Evolutionary conservation across 2,113 vertebrate species (phyloP), one percentile per base, ranked within the genome.

Genomic region (Phaethornis superciliosus): DNA sequence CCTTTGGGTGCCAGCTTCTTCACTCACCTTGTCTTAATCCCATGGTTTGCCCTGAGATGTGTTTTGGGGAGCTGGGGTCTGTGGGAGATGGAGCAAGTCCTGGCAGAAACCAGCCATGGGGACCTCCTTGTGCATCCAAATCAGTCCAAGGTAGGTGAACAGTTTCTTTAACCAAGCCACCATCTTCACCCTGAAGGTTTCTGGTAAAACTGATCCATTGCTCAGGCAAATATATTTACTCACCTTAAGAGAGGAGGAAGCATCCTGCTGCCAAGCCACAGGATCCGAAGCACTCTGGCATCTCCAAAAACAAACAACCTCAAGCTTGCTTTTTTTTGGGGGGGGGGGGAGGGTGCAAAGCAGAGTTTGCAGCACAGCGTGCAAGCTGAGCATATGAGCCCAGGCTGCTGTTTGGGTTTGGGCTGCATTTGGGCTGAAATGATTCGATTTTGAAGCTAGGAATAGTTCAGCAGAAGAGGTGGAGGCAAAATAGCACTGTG

Each of bases 241-340:
- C 63, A 64, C 51, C 68, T 70, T 32, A 54, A 20, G 47, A 17
- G 68, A 95, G 2, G n/a, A 95, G 95, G 94, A 97, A 97, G 56
- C 2, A 0, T 89, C 79, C 37, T 77, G 52, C 62, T 96, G 95
- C 93, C 95, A 96, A 93, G 91, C 21, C 64, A 22, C 82, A 83
- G 71, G 60, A 71, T 85, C 79, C 76, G 81, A 70, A 90, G 85
- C 68, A 7, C 76, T 91, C 91, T 90, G 91, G 82, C 93, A 75
- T 88, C 90, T 40, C 72, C 76, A 81, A 93, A 81, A 67, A 60
- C 86, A 95, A 97, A 91, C 68, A 91, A 54, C 65, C 68, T 69
- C 32, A 30, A 44, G 64, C 64, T 85, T 54, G 51, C 28, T 64
- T 51, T 79, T 65, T 42, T 20, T 54, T 26, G 12, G 7, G 20